Evolutionary conservation across 2,113 vertebrate species (phyloP).

Genomic region (Tragelaphus scriptus): DNA sequence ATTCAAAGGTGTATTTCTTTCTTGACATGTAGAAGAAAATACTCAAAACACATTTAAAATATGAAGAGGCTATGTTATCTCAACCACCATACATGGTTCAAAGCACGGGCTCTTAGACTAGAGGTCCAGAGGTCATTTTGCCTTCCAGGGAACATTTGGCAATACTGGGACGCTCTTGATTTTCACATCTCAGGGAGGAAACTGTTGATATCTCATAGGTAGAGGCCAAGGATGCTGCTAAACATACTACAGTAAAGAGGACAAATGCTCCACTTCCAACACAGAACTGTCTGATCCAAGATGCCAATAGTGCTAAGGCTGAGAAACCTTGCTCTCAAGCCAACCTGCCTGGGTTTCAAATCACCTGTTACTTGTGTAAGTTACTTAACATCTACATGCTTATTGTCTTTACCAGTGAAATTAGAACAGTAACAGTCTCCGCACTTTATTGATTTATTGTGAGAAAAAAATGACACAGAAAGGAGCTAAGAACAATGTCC

Average conservation of each 20-base stretch:
- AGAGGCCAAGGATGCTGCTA: not conserved
- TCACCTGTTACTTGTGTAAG: not conserved
- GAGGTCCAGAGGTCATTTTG: not conserved
- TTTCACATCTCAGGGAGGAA: not conserved
- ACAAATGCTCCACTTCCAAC: accelerated
- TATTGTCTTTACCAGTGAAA: not conserved
- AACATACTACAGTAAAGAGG: not conserved
- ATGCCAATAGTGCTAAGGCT: not conserved
- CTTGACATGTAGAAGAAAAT: not conserved
- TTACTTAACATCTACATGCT: not conserved
- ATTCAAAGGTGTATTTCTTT: not conserved
- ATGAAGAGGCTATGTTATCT: not conserved
- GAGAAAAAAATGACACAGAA: not conserved
- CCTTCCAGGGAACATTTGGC: not conserved
- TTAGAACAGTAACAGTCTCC: not conserved
- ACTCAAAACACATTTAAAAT: not conserved
- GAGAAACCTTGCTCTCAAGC: not conserved
- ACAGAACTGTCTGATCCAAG: not conserved
- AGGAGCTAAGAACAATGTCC: not conserved
- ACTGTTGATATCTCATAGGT: not conserved
- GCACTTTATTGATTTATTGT: not conserved
- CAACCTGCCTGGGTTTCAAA: not conserved
- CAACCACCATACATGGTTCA: not conserved
- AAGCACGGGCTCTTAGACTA: not conserved
- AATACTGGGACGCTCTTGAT: not conserved